Base-by-base conservation (phyloP, 1,140 invertebrate genomes). In the Cylas formicarius region DNA sequence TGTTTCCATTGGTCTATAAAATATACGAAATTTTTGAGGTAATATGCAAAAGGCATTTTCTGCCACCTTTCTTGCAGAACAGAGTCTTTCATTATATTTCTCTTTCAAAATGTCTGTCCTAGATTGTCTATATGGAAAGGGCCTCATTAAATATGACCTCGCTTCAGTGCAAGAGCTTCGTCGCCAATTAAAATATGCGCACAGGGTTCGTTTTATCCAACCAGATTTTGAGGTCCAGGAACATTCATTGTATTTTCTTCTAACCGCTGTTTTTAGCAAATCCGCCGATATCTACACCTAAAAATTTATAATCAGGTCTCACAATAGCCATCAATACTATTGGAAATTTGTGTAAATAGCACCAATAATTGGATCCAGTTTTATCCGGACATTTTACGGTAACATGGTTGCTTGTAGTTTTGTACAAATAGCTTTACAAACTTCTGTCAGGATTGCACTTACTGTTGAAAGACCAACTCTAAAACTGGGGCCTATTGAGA, bases 31-130 rank as follows among this genome's bases (percentile, higher is more conserved):
- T 52, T 58, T 56, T 37, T 54, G 44, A 3, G 55, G 59, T 50
- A 71, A 53, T 33, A 71, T 68, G 21, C 67, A 65, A 48, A 72
- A 72, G 5, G 62, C 60, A 60, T 67, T 69, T 61, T 70, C n/a
- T 29, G 69, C 58, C 16, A 57, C 55, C 38, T 61, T 35, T 52
- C 65, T 52, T 24, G 65, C 65, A 45, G 62, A 52, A 36, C 56
- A 65, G 24, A 69, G 48, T 38, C 66, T 24, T 8, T 9, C 40
- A 48, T 55, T 57, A 48, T 47, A 56, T 14, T 36, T 60, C 41
- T 49, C 40, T 31, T 56, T 56, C 9, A 23, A n/a, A 32, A 11
- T 34, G 36, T 56, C 39, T 18, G 9, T 18, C 32, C 35, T 7
- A 10, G 37, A 33, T 44, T 53, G 47, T 36, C 27, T 39, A 16